A percentile compares a stretch with the other conserved stretches of the same genome.
phyloP scores from a whole-genome alignment of 2,888 invertebrate genomes.

The Podotricha telesiphe region DNA sequence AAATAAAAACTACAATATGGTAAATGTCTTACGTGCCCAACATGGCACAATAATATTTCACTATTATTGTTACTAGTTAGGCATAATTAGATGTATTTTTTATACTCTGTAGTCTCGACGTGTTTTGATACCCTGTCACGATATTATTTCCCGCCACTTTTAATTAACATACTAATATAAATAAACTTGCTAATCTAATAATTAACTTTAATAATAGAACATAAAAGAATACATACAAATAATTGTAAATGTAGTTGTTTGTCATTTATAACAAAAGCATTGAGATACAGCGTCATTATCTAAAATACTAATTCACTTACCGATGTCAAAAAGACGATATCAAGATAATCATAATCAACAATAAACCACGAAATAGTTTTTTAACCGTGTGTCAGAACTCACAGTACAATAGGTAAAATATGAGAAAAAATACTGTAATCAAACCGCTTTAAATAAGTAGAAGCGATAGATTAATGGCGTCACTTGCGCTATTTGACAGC shows the following conservation, averaged over 20 bases:
- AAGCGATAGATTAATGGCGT: slow-evolving; percentile 27
- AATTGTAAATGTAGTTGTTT: neutral
- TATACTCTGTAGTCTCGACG: neutral
- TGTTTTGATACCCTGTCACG: slow-evolving; percentile 18
- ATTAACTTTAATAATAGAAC: neutral
- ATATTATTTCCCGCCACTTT: slow-evolving; percentile 34
- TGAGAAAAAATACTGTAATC: neutral
- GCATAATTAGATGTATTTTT: neutral
- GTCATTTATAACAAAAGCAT: neutral
- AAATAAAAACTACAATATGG: neutral
- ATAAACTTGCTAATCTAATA: neutral
- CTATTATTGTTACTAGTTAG: neutral
- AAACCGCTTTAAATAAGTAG: slow-evolving; percentile 9
- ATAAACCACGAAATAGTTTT: neutral
- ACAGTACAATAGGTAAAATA: neutral
- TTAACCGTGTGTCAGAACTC: neutral
- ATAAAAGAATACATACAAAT: neutral
- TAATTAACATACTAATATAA: neutral
- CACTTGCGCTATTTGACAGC: slow-evolving; percentile 16
- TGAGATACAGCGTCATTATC: slow-evolving; percentile 19
- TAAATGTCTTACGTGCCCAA: neutral
- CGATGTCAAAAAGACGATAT: slow-evolving; percentile 51
- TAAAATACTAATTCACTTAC: slow-evolving; percentile 45
- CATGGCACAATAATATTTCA: neutral
- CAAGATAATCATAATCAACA: slow-evolving; percentile 41